Evolutionary conservation across 2,888 invertebrate genomes (phyloP).

Genomic region (Muschampia plurimacula): DNA sequence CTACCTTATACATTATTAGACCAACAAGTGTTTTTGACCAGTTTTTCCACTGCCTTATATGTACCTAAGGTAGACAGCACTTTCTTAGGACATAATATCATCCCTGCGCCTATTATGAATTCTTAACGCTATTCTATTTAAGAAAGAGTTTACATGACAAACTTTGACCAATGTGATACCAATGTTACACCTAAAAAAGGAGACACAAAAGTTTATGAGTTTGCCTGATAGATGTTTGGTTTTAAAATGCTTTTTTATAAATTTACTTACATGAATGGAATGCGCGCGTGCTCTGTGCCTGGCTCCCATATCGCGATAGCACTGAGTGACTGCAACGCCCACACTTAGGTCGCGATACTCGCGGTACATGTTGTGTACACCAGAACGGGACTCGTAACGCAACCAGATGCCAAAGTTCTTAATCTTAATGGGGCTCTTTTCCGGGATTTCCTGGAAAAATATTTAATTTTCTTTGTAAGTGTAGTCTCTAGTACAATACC

Average conservation of each 20-base stretch:
- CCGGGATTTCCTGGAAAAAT: slow-evolving; percentile 89
- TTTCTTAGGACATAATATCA: too few relatives aligned
- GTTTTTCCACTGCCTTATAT: too few relatives aligned
- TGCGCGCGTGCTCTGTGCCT: slow-evolving; percentile 99
- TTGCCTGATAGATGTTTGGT: slow-evolving; percentile 10
- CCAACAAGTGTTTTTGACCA: too few relatives aligned
- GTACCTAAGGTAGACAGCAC: too few relatives aligned
- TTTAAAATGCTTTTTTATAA: background rate
- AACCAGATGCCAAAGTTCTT: slow-evolving; percentile 99
- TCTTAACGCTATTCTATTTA: too few relatives aligned
- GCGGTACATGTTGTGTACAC: slow-evolving; percentile 99
- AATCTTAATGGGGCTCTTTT: slow-evolving; percentile 96
- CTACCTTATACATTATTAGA: too few relatives aligned
- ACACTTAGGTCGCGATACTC: slow-evolving; percentile 99
- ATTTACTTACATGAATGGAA: slow-evolving; percentile 91
- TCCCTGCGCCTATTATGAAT: too few relatives aligned
- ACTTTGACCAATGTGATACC: too few relatives aligned
- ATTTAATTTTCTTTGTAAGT: background rate
- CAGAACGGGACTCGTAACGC: slow-evolving; percentile 99
- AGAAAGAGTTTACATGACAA: too few relatives aligned
- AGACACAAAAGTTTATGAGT: too few relatives aligned
- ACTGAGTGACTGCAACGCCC: slow-evolving; percentile 98
- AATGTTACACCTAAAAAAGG: too few relatives aligned
- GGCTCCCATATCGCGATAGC: slow-evolving; percentile 99
- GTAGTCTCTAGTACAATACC: background rate